These are phyloP conservation scores for Microdon myrmicae DNA, from an alignment of 2,888 invertebrate species.

Conservation along the genomic window DNA sequence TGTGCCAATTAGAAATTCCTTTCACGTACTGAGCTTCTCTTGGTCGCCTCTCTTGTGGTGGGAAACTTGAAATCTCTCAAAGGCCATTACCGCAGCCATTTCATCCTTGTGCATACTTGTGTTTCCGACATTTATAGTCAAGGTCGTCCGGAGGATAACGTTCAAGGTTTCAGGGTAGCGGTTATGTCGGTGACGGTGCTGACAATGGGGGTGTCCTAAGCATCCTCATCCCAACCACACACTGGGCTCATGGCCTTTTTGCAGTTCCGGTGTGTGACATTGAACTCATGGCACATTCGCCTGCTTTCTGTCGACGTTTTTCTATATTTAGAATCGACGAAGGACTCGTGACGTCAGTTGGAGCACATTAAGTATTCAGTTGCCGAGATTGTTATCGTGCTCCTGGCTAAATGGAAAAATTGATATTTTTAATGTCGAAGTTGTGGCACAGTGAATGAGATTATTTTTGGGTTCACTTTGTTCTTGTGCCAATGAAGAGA, in stretches of 20 bases:
- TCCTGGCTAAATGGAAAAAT: neutral
- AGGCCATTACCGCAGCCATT: constrained; percentile 40
- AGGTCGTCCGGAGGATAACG: constrained; percentile 44
- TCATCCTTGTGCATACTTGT: constrained; percentile 12
- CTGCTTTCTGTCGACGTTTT: constrained; percentile 36
- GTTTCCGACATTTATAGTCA: constrained; percentile 33
- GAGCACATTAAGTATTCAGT: constrained; percentile 17
- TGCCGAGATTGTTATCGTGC: neutral
- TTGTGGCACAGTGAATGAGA: constrained; percentile 1
- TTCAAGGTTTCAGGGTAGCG: constrained; percentile 39
- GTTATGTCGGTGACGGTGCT: no score
- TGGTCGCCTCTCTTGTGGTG: neutral
- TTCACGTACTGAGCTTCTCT: constrained; percentile 5
- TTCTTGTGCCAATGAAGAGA: no score
- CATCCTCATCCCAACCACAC: constrained; percentile 7
- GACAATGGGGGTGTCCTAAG: no score
- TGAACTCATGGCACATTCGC: constrained; percentile 45
- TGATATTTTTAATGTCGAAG: constrained; percentile 1
- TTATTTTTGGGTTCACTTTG: neutral
- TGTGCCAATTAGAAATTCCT: constrained; percentile 33
- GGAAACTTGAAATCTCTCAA: constrained; percentile 31
- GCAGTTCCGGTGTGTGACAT: constrained; percentile 49
- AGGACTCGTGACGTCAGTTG: constrained; percentile 41
- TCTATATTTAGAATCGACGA: constrained; percentile 31
- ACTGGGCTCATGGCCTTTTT: constrained; percentile 24